phyloP scores from a whole-genome alignment of 2,113 vertebrate genomes.

The Apodemus speciosus region DNA sequence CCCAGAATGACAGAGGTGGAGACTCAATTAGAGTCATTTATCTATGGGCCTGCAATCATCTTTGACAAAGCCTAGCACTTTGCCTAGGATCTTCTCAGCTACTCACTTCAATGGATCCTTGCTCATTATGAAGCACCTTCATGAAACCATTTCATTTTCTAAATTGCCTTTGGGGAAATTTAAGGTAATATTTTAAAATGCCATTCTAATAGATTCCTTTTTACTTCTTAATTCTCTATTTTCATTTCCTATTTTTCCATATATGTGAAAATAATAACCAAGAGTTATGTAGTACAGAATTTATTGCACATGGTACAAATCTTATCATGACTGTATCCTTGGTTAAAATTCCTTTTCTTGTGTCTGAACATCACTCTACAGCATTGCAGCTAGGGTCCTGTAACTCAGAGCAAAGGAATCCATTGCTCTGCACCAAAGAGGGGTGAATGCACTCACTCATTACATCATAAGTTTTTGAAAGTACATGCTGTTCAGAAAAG shows the following conservation, averaged over 20 bases:
- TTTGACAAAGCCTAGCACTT: neutral
- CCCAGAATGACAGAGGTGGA: neutral
- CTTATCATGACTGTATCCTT: neutral
- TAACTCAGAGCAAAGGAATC: neutral
- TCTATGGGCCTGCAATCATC: neutral
- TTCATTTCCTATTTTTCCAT: neutral
- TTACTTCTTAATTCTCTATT: neutral
- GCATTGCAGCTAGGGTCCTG: neutral
- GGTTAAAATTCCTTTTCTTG: neutral
- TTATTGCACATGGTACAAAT: neutral
- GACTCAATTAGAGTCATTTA: neutral
- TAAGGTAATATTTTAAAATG: slow-evolving; percentile 18
- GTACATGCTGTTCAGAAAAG: neutral
- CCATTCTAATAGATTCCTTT: neutral
- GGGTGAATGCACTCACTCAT: neutral
- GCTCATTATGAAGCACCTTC: neutral
- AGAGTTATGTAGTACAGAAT: neutral
- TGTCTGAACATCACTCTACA: neutral
- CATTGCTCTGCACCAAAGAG: neutral
- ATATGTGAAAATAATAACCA: slow-evolving; percentile 3
- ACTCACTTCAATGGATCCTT: neutral
- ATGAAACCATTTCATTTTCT: neutral
- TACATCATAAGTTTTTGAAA: neutral
- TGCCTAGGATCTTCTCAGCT: neutral
- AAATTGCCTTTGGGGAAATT: neutral